Evolutionary conservation across 53 echinoderm and acorn worm genomes (phyloP).

Genomic region (Holothuria leucospilota): DNA sequence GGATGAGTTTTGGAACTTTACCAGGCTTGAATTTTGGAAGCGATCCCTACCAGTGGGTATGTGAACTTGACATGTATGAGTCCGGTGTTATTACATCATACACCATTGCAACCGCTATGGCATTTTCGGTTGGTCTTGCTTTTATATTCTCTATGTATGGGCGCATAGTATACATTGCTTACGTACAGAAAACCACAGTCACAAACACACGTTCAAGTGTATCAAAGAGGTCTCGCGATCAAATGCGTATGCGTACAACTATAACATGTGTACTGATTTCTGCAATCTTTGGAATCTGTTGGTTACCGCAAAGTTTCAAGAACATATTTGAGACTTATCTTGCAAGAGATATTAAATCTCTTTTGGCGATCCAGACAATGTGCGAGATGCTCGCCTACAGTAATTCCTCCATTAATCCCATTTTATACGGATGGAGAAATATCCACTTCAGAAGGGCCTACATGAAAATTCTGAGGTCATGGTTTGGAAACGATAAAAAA

Average conservation of each 20-base stretch:
- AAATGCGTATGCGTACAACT: conserved; percentile 3
- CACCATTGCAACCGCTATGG: neutral
- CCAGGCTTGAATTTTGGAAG: too few species aligned
- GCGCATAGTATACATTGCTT: neutral
- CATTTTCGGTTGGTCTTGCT: too few species aligned
- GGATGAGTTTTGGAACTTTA: neutral
- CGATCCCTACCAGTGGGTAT: too few species aligned
- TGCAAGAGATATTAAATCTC: neutral
- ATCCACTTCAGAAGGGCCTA: neutral
- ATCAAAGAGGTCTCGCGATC: neutral
- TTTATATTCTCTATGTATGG: too few species aligned
- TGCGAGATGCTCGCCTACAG: conserved; percentile 1
- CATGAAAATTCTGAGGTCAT: neutral
- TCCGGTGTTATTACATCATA: too few species aligned
- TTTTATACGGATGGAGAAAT: conserved; percentile 25
- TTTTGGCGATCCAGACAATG: neutral
- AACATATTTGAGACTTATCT: neutral
- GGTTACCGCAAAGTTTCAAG: too few species aligned
- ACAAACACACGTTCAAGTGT: neutral
- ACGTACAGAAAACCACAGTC: neutral
- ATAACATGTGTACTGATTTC: too few species aligned
- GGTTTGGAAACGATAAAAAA: neutral
- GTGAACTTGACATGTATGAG: too few species aligned
- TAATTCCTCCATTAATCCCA: neutral
- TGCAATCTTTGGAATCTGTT: too few species aligned